A percentile compares a stretch with the other conserved stretches of the same genome.
Conservation (phyloP, 2,888 invertebrate species). For the Cylloceria caligata region DNA sequence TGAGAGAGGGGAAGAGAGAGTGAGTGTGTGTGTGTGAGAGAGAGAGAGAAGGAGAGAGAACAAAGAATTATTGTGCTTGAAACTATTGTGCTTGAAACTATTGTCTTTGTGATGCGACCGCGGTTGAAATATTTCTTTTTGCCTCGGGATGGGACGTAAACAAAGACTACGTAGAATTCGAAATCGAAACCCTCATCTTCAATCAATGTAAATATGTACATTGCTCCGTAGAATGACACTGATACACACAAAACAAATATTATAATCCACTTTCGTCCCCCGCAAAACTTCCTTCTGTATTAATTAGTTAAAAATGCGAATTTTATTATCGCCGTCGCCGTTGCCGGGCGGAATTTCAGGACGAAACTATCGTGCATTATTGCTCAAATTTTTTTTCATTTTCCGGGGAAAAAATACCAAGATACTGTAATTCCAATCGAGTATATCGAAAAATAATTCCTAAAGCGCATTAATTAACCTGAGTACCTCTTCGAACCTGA, state of each 20-base stretch:
- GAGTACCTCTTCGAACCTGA: slow-evolving; percentile 15
- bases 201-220: slow-evolving; percentile 70
- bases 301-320: slow-evolving; percentile 4
- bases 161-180: slow-evolving; percentile 46
- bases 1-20: not conserved
- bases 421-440: slow-evolving; percentile 42
- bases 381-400: slow-evolving; percentile 36
- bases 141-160: slow-evolving; percentile 54
- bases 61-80: too few relatives aligned
- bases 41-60: not conserved
- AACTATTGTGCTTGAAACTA: slow-evolving; percentile 33
- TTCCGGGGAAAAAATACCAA: slow-evolving; percentile 3
- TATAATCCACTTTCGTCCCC: slow-evolving; percentile 16
- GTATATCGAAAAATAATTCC: slow-evolving; percentile 25
- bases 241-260: slow-evolving; percentile 24
- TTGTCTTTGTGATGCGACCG: slow-evolving; percentile 25
- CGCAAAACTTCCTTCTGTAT: slow-evolving; percentile 13
- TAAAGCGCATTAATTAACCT: slow-evolving; percentile 15
- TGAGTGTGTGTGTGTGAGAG: too few relatives aligned
- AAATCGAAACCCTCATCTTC: slow-evolving; percentile 51
- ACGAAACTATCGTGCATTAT: slow-evolving; percentile 23
- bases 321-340: slow-evolving; percentile 12
- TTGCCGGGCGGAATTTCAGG: not conserved
- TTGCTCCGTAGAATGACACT: slow-evolving; percentile 58
- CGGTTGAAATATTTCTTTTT: slow-evolving; percentile 42